Base-by-base conservation (phyloP, 2,888 invertebrate species). In the Tridacna crocea region DNA sequence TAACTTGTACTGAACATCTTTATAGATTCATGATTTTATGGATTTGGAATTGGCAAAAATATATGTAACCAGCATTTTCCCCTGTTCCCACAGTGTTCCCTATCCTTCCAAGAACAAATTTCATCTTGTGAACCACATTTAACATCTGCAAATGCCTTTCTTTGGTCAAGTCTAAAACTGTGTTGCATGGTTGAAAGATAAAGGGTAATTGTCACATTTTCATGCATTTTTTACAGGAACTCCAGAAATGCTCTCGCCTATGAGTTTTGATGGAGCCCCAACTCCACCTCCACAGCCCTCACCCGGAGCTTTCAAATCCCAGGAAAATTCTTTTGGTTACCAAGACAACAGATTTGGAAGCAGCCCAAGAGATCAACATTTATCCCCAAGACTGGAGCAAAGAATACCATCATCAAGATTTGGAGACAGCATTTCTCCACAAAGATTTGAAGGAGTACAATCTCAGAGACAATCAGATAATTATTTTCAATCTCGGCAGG, bases 271-370 rank as follows among this genome's bases (percentile, higher is more conserved):
- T 73, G 91, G 81, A 24, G 83, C 90, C 17, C 92, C 92, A 11
- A 92, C 92, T 0, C 92, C 92, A 51, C 92, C 92, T 17, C 92
- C 92, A 27, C 92, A 92, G 79, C 92, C 92, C 27, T 92, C 92
- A 27, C 92, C 92, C 11, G 91, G 92, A 73, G 92, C 92, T 11
- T 91, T 91, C 85, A 76, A 85, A 19, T 89, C 90, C 1, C 75
- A 78, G 48, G 76, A 68, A n/a, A 58, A 70, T 15, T 22, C 79
- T 24, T 88, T 80, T 72, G 79, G 80, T 70, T 83, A 83, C 73
- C 80, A 77, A 46, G 85, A 77, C 60, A 73, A 81, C 79, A 79
- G 82, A 83, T 88, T 76, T 61, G 65, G 65, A 55, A 68, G 79
- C 27, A 85, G 82, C 72, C 85, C 85, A 11, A 46, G 82, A 73